These are phyloP conservation scores for Chymomyza costata DNA, from an alignment of 1,140 invertebrate species.

Conservation along the genomic window DNA sequence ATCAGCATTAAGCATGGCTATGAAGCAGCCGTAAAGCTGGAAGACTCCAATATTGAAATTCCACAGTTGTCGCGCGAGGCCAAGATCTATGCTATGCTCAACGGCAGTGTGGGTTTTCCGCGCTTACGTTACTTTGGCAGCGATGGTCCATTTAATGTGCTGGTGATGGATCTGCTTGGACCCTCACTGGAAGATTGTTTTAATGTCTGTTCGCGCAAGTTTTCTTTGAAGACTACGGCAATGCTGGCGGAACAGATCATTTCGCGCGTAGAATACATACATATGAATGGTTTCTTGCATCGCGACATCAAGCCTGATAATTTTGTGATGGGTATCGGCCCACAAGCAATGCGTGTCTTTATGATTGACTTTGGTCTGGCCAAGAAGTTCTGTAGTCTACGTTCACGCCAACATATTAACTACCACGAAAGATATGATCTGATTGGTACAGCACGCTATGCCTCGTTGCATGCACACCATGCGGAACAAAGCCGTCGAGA, in stretches of 20 bases:
- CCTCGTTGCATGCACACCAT: slow-evolving; percentile 94
- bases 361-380: slow-evolving; percentile 96
- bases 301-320: slow-evolving; percentile 95
- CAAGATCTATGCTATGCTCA: slow-evolving; percentile 90
- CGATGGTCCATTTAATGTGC: slow-evolving; percentile 90
- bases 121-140: slow-evolving; percentile 88
- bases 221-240: slow-evolving; percentile 94
- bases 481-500: slow-evolving; percentile 91
- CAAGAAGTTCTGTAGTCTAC: slow-evolving; percentile 91
- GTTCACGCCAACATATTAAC: slow-evolving; percentile 86
- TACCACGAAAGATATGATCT: slow-evolving; percentile 95
- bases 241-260: slow-evolving; percentile 95
- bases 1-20: slow-evolving; percentile 93
- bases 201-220: slow-evolving; percentile 92
- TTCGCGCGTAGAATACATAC: slow-evolving; percentile 90
- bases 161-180: slow-evolving; percentile 94
- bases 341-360: slow-evolving; percentile 92
- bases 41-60: slow-evolving; percentile 89
- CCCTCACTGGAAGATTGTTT: slow-evolving; percentile 95
- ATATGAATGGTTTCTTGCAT: slow-evolving; percentile 94
- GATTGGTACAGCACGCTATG: slow-evolving; percentile 94
- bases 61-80: slow-evolving; percentile 94
- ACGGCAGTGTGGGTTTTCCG: slow-evolving; percentile 93
- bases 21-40: slow-evolving; percentile 95
- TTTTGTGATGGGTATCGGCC: slow-evolving; percentile 96